These are phyloP conservation scores for Tanypteryx hageni DNA, from an alignment of 2,888 invertebrate genomes.

Conservation along the genomic window DNA sequence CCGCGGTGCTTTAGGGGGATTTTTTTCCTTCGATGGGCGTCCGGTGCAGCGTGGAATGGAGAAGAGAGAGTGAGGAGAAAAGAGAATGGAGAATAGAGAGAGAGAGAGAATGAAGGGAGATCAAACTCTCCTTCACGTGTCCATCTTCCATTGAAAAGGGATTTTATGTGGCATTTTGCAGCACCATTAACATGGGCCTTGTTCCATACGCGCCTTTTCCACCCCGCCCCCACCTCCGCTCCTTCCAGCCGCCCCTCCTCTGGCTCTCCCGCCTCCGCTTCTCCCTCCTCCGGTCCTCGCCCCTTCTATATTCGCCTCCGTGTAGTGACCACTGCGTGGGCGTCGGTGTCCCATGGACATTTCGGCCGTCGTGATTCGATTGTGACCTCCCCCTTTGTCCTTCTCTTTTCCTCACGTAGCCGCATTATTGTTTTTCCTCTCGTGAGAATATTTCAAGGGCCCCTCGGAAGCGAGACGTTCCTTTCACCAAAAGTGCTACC, in stretches of 20 bases:
- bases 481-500: neutral
- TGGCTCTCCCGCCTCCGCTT: neutral
- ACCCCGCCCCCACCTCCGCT: neutral
- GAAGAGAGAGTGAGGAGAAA: neutral
- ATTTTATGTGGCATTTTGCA: neutral
- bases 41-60: neutral
- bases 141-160: neutral
- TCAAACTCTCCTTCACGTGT: neutral
- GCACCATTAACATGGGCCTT: neutral
- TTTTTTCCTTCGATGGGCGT: slow-evolving; percentile 37
- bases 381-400: slow-evolving; percentile 7
- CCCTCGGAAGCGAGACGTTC: neutral
- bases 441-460: slow-evolving; percentile 32
- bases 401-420: neutral
- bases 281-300: neutral
- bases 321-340: neutral
- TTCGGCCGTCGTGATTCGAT: slow-evolving; percentile 3
- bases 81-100: neutral
- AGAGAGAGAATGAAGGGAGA: slow-evolving; percentile 8
- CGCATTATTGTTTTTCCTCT: neutral
- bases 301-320: neutral
- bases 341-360: slow-evolving; percentile 1
- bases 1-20: neutral
- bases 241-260: neutral
- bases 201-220: neutral